Base-by-base conservation (phyloP, 2,888 invertebrate genomes). In the Calliphora vomitoria region DNA sequence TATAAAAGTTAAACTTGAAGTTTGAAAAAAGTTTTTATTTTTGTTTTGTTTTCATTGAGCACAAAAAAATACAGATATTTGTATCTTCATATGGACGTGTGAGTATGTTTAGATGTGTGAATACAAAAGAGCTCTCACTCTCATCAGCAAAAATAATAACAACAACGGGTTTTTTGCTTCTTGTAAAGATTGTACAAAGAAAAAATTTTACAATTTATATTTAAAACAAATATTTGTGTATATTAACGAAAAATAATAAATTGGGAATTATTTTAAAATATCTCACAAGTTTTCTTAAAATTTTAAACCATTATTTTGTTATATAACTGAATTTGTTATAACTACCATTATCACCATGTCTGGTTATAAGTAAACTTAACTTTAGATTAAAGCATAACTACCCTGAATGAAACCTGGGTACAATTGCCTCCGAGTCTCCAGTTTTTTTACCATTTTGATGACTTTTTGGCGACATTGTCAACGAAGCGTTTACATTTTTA, bases 231-330 rank as follows among this genome's bases (percentile, higher is more conserved):
- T 41, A 41, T 31, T 31, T 31, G 31, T 31, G 3, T 31, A 31
- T 31, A 4, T 31, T 31, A 0, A 5, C 31, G 5, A 31, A 5
- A 31, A 31, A 31, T 4, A 31, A 4, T 31, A 4, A 0, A 31
- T 31, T 31, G 31, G 3, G 5, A 31, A 31, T 31, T 31, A 31
- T 31, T 31, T 31, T 31, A 86, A 97, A 97, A n/a, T n/a, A n/a
- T n/a, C n/a, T n/a, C n/a, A n/a, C n/a, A n/a, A n/a, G n/a, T n/a
- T n/a, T n/a, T n/a, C n/a, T n/a, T n/a, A n/a, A n/a, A n/a, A n/a
- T n/a, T n/a, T n/a, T n/a, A n/a, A n/a, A n/a, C n/a, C n/a, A n/a
- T n/a, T n/a, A n/a, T n/a, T n/a, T n/a, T n/a, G n/a, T n/a, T n/a
- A n/a, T n/a, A n/a, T n/a, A n/a, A n/a, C n/a, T n/a, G n/a, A n/a